A percentile compares a stretch with the other conserved stretches of the same genome.
Conservation (phyloP, 2,113 vertebrate genomes). For the Emydocephalus ijimae region DNA sequence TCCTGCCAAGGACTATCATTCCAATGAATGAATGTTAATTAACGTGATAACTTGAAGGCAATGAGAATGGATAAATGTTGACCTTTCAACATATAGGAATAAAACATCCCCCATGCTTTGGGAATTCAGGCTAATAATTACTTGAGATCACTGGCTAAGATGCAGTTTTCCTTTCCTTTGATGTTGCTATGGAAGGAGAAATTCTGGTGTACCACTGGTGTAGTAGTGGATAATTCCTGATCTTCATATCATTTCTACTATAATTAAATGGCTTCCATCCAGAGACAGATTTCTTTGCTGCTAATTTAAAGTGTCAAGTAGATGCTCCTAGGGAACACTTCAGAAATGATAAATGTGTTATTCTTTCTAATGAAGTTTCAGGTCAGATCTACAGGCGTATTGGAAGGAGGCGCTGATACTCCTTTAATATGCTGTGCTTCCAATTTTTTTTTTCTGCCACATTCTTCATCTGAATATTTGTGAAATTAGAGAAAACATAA, state of each 20-base stretch:
- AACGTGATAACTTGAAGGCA: slow-evolving; percentile 21
- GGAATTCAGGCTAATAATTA: slow-evolving; percentile 37
- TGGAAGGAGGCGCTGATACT: background rate
- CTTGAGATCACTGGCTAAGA: slow-evolving; percentile 16
- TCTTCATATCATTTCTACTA: background rate
- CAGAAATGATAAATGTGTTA: slow-evolving; percentile 35
- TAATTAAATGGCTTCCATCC: slow-evolving; percentile 3
- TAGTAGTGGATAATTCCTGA: slow-evolving; percentile 5
- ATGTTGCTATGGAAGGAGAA: slow-evolving; percentile 25
- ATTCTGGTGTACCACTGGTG: background rate
- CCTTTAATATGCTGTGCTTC: background rate
- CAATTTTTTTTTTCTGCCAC: background rate
- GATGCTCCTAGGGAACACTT: slow-evolving; percentile 14
- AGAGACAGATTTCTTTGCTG: slow-evolving; percentile 19
- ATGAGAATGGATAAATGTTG: slow-evolving; percentile 38
- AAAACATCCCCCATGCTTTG: slow-evolving; percentile 32
- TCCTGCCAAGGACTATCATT: slow-evolving; percentile 25
- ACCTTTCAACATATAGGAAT: slow-evolving; percentile 44
- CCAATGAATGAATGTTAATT: slow-evolving; percentile 40
- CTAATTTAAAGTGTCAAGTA: slow-evolving; percentile 27
- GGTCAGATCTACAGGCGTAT: background rate
- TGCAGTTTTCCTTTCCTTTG: slow-evolving; percentile 29
- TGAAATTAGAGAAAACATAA: background rate
- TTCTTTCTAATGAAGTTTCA: slow-evolving; percentile 2
- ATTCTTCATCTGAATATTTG: background rate